Conservation (phyloP, 1,140 invertebrate species). For the Drosophila takahashii region DNA sequence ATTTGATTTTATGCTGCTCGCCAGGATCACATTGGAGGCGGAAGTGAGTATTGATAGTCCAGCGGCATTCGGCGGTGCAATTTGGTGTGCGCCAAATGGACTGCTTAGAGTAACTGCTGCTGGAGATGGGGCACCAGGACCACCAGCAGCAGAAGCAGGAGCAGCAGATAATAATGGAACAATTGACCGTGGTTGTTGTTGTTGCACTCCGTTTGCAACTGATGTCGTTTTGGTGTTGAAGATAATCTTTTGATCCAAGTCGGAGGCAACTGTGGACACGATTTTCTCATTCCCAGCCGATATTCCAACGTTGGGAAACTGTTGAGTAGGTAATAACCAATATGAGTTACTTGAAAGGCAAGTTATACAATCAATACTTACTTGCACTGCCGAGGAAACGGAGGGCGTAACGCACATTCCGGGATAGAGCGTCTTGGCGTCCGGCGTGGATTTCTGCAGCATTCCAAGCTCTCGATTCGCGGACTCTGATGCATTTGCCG, state of each 20-base stretch:
- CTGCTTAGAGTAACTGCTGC: constrained; percentile 22
- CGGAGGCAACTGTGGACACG: constrained; percentile 10
- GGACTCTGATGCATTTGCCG: constrained; percentile 1
- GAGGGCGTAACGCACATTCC: constrained; percentile 6
- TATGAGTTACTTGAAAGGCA: neutral
- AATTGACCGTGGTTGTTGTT: constrained; percentile 10
- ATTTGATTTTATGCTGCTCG: constrained; percentile 35
- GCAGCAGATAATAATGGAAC: constrained; percentile 21
- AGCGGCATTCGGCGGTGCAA: constrained; percentile 4
- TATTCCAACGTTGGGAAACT: constrained; percentile 35
- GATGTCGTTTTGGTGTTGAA: constrained; percentile 44
- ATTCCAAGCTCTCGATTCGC: constrained; percentile 16
- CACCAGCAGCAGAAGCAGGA: no score
- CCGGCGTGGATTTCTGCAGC: constrained; percentile 13
- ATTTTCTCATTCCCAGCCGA: constrained; percentile 44
- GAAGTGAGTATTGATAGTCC: constrained; percentile 12
- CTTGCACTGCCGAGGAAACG: constrained; percentile 48
- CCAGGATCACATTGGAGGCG: constrained; percentile 33
- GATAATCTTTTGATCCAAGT: constrained; percentile 39
- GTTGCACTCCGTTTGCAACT: constrained; percentile 22
- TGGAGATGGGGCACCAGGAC: constrained; percentile 12
- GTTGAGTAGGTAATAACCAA: neutral
- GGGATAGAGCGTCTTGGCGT: constrained; percentile 42
- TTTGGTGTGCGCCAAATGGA: constrained; percentile 36
- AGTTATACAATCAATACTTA: constrained; percentile 25